A percentile compares a stretch with the other conserved stretches of the same genome.
Evolutionary conservation across 1,140 invertebrate genomes (phyloP).

Genomic region (Dendroctonus ponderosae): DNA sequence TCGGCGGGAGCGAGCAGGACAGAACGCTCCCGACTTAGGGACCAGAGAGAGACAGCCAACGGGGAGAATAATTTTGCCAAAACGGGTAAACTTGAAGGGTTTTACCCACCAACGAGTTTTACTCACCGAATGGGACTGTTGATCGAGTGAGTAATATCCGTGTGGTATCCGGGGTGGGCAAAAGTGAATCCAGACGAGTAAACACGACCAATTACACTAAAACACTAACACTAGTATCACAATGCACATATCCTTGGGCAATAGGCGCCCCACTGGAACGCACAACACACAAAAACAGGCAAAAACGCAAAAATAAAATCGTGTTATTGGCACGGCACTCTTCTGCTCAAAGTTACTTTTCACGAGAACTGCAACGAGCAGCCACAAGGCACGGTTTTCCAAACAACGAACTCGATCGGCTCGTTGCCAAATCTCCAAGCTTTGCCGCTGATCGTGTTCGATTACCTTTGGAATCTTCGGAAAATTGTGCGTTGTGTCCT

Average conservation of each 20-base stretch:
- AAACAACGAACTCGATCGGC: conserved; percentile 27
- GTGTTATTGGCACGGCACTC: conserved; percentile 28
- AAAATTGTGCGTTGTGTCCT: not conserved
- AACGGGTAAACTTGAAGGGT: not conserved
- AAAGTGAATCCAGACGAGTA: too few species aligned
- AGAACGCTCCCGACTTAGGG: conserved; percentile 4
- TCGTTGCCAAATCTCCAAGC: conserved; percentile 13
- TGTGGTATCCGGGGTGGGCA: too few species aligned
- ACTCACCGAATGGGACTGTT: too few species aligned
- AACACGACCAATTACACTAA: conserved; percentile 18
- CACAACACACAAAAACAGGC: conserved; percentile 24
- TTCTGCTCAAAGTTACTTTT: conserved; percentile 32
- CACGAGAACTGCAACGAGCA: conserved; percentile 24
- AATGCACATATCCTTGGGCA: conserved; percentile 26
- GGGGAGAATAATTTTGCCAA: not conserved
- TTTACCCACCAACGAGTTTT: too few species aligned
- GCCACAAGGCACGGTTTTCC: conserved; percentile 31
- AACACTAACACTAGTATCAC: conserved; percentile 32
- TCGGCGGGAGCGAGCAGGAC: conserved; percentile 8
- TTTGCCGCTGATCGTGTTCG: not conserved
- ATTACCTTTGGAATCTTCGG: not conserved
- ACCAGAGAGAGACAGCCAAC: not conserved
- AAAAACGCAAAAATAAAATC: conserved; percentile 32
- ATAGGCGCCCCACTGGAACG: conserved; percentile 3
- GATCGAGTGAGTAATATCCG: too few species aligned